A percentile compares a stretch with the other conserved stretches of the same genome.
phyloP scores from a whole-genome alignment of 2,888 invertebrate species.

The Zootermopsis nevadensis region DNA sequence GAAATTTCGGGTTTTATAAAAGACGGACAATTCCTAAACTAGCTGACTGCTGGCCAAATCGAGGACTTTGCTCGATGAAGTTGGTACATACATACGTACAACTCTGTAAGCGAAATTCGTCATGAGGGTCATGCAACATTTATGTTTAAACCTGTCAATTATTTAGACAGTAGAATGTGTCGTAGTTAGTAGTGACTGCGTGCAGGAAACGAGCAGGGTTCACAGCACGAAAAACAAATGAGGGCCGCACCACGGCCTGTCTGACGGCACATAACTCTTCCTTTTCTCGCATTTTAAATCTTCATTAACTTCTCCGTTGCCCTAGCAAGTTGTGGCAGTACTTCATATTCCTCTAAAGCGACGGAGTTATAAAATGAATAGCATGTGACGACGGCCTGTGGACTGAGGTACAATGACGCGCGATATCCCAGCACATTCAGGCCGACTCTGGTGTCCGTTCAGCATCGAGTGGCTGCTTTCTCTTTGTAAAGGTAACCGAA shows the following conservation, averaged over 20 bases:
- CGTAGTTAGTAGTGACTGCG: background rate
- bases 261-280: background rate
- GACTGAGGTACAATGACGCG: background rate
- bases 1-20: too few relatives aligned
- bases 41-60: too few relatives aligned
- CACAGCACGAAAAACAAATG: background rate
- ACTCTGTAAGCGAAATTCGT: too few relatives aligned
- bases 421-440: background rate
- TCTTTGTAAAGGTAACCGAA: too few relatives aligned
- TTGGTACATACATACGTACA: too few relatives aligned
- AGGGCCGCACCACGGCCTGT: background rate
- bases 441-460: too few relatives aligned
- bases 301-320: constrained; percentile 15
- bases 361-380: background rate
- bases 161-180: background rate
- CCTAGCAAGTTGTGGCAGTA: background rate
- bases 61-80: too few relatives aligned
- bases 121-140: background rate
- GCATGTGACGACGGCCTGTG: background rate
- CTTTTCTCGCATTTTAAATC: constrained; percentile 21
- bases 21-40: too few relatives aligned
- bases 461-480: too few relatives aligned
- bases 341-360: constrained; percentile 6
- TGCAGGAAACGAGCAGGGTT: background rate
- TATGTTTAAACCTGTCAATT: background rate